phyloP scores from a whole-genome alignment of 1,140 invertebrate species.

The Diploscapter pachys region DNA sequence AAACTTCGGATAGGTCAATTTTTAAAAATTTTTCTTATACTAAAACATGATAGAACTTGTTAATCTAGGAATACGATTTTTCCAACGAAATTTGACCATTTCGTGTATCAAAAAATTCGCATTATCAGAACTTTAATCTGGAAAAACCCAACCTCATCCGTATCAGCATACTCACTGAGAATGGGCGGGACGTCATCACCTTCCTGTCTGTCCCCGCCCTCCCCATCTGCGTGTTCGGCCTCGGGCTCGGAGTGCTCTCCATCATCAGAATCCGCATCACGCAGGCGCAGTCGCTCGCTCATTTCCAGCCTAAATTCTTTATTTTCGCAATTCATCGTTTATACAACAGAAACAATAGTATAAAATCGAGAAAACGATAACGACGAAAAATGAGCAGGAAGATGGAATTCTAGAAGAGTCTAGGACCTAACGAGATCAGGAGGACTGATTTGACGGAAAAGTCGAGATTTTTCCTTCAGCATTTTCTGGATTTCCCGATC shows the following conservation, averaged over 20 bases:
- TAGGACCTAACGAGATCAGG: not conserved
- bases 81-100: not conserved
- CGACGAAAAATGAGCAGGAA: not conserved
- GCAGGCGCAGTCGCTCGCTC: too few species aligned
- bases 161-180: constrained; percentile 1
- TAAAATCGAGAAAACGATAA: not conserved
- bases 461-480: too few species aligned
- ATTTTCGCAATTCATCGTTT: constrained; percentile 16
- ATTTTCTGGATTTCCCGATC: not conserved
- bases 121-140: not conserved
- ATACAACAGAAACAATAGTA: not conserved
- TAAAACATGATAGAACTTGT: not conserved
- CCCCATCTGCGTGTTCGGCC: too few species aligned
- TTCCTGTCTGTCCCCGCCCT: too few species aligned
- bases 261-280: too few species aligned
- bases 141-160: constrained; percentile 3
- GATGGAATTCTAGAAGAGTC: not conserved
- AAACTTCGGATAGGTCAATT: not conserved
- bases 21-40: not conserved
- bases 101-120: not conserved
- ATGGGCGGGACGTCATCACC: too few species aligned
- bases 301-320: not conserved
- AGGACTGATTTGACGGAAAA: too few species aligned
- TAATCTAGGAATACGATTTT: not conserved
- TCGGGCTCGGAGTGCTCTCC: too few species aligned